phyloP scores from a whole-genome alignment of 1,140 invertebrate species.

The Ips nitidus region DNA sequence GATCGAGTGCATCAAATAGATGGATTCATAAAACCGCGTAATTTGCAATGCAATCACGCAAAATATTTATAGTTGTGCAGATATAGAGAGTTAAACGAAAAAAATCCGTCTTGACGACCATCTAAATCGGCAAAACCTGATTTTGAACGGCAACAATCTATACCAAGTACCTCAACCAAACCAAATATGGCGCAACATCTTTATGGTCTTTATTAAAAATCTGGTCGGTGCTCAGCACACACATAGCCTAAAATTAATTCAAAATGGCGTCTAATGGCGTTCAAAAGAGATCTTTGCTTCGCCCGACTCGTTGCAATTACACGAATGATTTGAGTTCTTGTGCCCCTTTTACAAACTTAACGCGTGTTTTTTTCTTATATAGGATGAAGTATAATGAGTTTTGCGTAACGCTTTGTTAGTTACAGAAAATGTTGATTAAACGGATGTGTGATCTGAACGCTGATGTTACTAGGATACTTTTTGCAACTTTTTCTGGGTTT shows the following conservation, averaged over 20 bases:
- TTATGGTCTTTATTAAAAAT: conserved; percentile 35
- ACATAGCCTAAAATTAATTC: conserved; percentile 24
- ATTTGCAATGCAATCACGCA: no score
- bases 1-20: no score
- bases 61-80: no score
- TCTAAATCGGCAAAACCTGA: no score
- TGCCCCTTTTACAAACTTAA: conserved; percentile 14
- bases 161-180: not conserved
- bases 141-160: not conserved
- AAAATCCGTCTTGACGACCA: no score
- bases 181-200: conserved; percentile 27
- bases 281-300: conserved; percentile 20
- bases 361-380: conserved; percentile 10
- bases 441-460: no score
- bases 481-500: no score
- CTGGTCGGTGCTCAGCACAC: conserved; percentile 17
- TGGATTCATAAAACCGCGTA: no score
- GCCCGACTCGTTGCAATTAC: conserved; percentile 23
- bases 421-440: conserved; percentile 9
- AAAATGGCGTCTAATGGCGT: conserved; percentile 31
- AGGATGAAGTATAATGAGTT: conserved; percentile 6
- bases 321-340: conserved; percentile 26
- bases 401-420: conserved; percentile 2
- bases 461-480: no score
- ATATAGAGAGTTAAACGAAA: no score